Evolutionary conservation across 2,888 invertebrate genomes (phyloP), one percentile per base, ranked within the genome.

Genomic region (Halictus ligatus): DNA sequence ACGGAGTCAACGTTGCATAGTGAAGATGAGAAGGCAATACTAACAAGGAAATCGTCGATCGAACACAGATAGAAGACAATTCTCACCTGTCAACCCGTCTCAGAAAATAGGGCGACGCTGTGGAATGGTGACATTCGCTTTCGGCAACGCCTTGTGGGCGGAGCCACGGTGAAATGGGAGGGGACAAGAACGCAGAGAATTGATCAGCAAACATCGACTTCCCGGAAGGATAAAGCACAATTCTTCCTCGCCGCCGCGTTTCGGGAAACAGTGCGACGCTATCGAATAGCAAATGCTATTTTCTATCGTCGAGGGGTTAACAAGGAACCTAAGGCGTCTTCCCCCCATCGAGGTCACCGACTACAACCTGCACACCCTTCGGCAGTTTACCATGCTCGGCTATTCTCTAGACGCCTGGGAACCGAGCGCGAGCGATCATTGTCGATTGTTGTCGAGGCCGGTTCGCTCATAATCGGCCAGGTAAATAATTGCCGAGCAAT

Each of bases 361-460:
- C n/a, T 10, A 58, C 12, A 58, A n/a, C 0, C 58, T 58, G n/a
- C 58, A n/a, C 58, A n/a, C 58, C n/a, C 58, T 58, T n/a, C 12
- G 58, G 4, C n/a, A 58, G 58, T n/a, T 54, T 21, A 10, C 21
- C 21, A n/a, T 54, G 10, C 46, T 46, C 12, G 2, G 46, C 2
- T n/a, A 54, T 21, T 8, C 8, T 21, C 21, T 7, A 25, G 58
- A 40, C 54, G 75, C 78, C 78, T 87, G 87, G 87, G 88, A 88
- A 87, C 58, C 80, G 80, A 35, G 35, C 35, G 29, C 35, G 35
- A 84, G 81, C 72, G 64, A 35, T 77, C 78, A 87, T 80, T 80
- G 88, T 80, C 87, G 87, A 87, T 87, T 88, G 81, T 84, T 87
- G 87, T 67, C 35, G 64, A 79, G 71, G 78, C 64, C 77, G 48